Evolutionary conservation across 2,797 vertebrate genomes (phyloP).

Genomic region (Adrianichthys oophorus): DNA sequence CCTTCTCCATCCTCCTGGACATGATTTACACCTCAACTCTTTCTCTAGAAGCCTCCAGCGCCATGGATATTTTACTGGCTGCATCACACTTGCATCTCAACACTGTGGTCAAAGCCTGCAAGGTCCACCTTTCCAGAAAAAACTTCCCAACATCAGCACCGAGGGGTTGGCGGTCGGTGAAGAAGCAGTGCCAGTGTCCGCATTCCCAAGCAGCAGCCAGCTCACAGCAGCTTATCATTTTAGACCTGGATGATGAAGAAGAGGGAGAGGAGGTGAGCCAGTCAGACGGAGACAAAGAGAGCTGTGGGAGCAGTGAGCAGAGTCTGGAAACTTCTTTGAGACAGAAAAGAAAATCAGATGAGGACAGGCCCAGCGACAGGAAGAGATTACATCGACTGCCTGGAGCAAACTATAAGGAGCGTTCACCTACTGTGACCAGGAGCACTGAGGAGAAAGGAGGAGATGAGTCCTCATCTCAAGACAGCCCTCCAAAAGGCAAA

Average conservation of each 20-base stretch:
- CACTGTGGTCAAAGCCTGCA: conserved; percentile 94
- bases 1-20: conserved; percentile 92
- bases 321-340: conserved; percentile 71
- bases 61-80: conserved; percentile 95
- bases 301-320: conserved; percentile 63
- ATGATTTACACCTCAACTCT: conserved; percentile 98
- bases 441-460: conserved; percentile 69
- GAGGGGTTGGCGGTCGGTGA: conserved; percentile 80
- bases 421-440: conserved; percentile 54
- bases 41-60: conserved; percentile 90
- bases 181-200: conserved; percentile 79
- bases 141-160: conserved; percentile 89
- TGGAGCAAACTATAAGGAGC: conserved; percentile 61
- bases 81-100: conserved; percentile 96
- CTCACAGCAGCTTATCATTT: conserved; percentile 73
- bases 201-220: neutral
- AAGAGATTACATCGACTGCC: conserved; percentile 77
- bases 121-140: conserved; percentile 92
- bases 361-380: conserved; percentile 68
- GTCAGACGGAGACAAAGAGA: conserved; percentile 72
- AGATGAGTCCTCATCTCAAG: conserved; percentile 80
- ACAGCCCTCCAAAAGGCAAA: conserved; percentile 69
- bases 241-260: conserved; percentile 67
- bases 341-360: conserved; percentile 85
- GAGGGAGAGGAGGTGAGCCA: conserved; percentile 67